Evolutionary conservation across 92 coral and sea anemone species (phyloP).

Genomic region (Actinostola sp.): DNA sequence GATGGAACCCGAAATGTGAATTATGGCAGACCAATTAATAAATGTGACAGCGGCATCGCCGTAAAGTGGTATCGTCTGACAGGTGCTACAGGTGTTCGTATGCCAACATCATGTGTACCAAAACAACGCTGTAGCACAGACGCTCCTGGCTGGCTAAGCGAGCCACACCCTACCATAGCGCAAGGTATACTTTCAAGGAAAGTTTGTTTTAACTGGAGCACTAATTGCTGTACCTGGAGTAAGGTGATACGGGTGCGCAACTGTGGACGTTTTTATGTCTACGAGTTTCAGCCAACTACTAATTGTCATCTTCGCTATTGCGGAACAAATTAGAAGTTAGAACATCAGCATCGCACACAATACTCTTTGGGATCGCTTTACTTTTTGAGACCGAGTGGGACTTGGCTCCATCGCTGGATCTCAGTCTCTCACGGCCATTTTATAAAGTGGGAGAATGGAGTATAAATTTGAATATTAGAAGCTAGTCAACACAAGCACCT

Average conservation of each 20-base stretch:
- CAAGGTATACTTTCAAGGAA: constrained; percentile 7
- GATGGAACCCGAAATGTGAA: constrained; percentile 1
- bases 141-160: constrained; percentile 36
- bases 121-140: constrained; percentile 25
- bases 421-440: no score
- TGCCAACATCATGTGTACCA: constrained; percentile 26
- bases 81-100: constrained; percentile 29
- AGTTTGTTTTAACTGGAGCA: constrained; percentile 8
- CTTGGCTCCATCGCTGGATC: no score
- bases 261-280: constrained; percentile 17
- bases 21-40: neutral
- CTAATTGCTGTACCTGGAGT: constrained; percentile 5
- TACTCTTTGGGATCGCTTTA: no score
- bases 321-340: constrained; percentile 7
- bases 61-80: constrained; percentile 41
- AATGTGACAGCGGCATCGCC: constrained; percentile 26
- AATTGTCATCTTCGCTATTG: constrained; percentile 14
- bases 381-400: no score
- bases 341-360: no score
- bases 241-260: constrained; percentile 1
- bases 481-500: no score
- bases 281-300: neutral
- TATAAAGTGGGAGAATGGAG: no score
- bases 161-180: constrained; percentile 24
- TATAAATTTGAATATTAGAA: no score